Percentiles rank a stretch among this genome's conserved stretches.
These are phyloP conservation scores for Coremacera marginata DNA, from an alignment of 2,888 invertebrate genomes.

Conservation along the genomic window DNA sequence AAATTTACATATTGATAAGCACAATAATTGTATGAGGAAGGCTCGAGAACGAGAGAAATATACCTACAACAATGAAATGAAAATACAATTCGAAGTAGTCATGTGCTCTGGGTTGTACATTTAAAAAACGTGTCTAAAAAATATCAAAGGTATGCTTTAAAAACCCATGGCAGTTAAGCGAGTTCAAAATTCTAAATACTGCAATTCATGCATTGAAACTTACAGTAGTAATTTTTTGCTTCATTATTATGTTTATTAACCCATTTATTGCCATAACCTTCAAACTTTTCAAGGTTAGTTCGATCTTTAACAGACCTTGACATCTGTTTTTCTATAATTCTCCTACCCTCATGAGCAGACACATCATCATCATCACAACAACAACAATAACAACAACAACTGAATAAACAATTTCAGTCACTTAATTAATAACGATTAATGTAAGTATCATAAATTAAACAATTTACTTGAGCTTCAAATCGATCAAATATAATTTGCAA, in stretches of 20 bases:
- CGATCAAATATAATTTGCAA: no score
- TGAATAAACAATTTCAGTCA: neutral
- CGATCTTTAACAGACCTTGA: neutral
- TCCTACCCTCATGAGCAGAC: neutral
- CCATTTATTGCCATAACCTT: no score
- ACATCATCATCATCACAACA: conserved; percentile 17
- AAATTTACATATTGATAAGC: neutral
- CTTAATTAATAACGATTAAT: conserved; percentile 1
- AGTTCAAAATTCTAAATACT: no score
- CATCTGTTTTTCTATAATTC: neutral
- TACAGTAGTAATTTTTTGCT: no score
- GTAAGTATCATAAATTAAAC: neutral
- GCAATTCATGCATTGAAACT: no score
- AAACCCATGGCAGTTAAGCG: no score
- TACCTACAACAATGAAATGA: neutral
- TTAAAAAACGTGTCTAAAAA: no score
- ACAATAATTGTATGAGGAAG: neutral
- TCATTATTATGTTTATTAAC: no score
- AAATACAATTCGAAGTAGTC: neutral
- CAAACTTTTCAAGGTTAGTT: no score
- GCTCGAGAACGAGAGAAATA: neutral
- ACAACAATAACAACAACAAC: conserved; percentile 16
- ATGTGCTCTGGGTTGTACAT: no score
- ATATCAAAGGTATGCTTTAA: no score
- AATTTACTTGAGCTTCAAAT: no score